Evolutionary conservation across 2,113 vertebrate species (phyloP).

Genomic region (Orientallactaga bullata): DNA sequence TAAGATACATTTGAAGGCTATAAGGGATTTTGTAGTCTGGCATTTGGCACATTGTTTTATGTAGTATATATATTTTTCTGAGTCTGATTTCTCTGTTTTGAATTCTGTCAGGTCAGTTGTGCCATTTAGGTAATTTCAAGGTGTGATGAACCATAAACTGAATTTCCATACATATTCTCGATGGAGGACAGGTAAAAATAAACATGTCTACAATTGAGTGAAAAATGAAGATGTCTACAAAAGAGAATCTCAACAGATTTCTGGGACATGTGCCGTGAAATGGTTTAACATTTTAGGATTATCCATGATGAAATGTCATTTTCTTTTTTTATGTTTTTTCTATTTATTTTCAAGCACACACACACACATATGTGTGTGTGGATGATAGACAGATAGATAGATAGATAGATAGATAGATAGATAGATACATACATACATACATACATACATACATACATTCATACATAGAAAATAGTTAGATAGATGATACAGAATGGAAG

Average conservation of each 20-base stretch:
- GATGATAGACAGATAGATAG: no score
- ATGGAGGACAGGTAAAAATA: constrained; percentile 60
- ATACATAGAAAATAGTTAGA: no score
- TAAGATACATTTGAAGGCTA: not conserved
- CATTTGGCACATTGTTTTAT: not conserved
- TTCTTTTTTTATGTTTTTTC: no score
- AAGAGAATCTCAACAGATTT: not conserved
- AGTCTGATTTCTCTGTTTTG: constrained; percentile 46
- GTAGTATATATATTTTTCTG: constrained; percentile 19
- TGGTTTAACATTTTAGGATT: not conserved
- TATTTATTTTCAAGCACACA: no score
- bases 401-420: no score
- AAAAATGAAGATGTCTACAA: constrained; percentile 60
- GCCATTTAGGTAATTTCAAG: constrained; percentile 72
- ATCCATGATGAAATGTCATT: not conserved
- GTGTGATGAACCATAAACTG: constrained; percentile 59
- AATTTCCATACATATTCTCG: constrained; percentile 72
- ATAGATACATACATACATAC: no score
- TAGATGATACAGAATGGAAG: no score
- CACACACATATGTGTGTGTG: no score
- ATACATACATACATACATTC: no score
- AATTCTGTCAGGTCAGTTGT: constrained; percentile 62
- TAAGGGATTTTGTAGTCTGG: constrained; percentile 25
- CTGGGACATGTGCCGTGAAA: not conserved
- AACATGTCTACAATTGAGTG: constrained; percentile 51